Evolutionary conservation across 2,797 vertebrate species (phyloP), one percentile per base, ranked within the genome.

Genomic region (Vipera latastei): DNA sequence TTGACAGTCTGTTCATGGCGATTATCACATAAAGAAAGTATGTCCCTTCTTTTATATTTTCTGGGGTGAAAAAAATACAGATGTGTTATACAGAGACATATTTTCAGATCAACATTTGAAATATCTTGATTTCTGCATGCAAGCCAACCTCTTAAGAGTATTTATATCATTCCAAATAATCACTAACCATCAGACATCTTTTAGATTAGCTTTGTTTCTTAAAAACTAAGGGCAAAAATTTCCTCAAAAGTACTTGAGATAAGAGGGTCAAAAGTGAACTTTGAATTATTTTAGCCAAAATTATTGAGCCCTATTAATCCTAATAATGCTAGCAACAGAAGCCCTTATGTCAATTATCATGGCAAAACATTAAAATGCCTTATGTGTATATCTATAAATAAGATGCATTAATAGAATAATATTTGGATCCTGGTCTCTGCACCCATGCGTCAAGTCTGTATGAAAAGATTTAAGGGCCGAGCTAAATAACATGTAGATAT

Each of bases 151-250:
- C 28, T 12, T 38, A 53, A 26, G 38, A 9, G 6, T 91, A 53
- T 86, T 51, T 61, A 55, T 91, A 86, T 16, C n/a, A 88, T 90
- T 89, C 53, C 61, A 89, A 95, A 95, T 32, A 38, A 69, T 86
- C 3, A 93, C 63, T 86, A 93, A 83, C 86, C 26, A 94, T 92
- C 60, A 89, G 90, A 94, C 7, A 91, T 28, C 12, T 89, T 90
- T 92, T 93, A 90, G 11, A 85, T 92, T 89, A 89, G 14, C 65
- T 90, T 89, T 59, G 48, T 32, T 8, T 89, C 32, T 90, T 48
- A 38, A 92, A 86, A 90, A 86, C 22, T 9, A 91, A 90, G 60
- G 57, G 6, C 8, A 85, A 90, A 65, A 0, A 2, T 92, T 89
- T 92, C 9, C 28, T 57, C 92, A 32, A 78, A 89, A 94, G 56